Base-by-base conservation (phyloP, 1,140 invertebrate genomes). In the Batillaria attramentaria region DNA sequence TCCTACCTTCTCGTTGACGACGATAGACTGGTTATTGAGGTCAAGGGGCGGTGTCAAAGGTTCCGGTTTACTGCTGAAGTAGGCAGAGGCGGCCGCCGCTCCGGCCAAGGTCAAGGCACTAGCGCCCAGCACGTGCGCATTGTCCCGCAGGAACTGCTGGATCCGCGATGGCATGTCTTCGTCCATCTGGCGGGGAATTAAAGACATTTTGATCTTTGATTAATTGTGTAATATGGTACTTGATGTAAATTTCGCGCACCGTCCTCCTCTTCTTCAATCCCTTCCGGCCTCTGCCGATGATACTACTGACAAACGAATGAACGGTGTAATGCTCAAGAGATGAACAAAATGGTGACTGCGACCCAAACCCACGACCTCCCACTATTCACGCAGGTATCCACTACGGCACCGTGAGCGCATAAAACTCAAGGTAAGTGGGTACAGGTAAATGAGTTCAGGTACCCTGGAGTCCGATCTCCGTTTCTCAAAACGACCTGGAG, bases 81-180 rank as follows among this genome's bases (percentile, higher is more conserved):
- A 73, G 37, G 20, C 3, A 10, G 72, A 57, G 31, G 50, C 72
- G 28, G 50, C 72, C 46, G 46, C 20, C 3, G 50, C 72, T 28
- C 72, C 72, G 31, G 72, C 72, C 24, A 57, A 24, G 46, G 72
- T 73, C 24, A 57, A 24, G 46, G 46, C 72, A 3, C 46, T 50
- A 3, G 50, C 72, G 0, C 72, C 72, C 6, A 73, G 5, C 10
- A 73, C 10, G 10, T 50, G n/a, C 24, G 43, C n/a, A 50, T 73
- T 73, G 31, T 73, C 24, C 72, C 37, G 72, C 72, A 73, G 46
- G 46, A 73, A 39, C 72, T 57, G 28, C 72, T 57, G 46, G 3
- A 73, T 24, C 20, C 31, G 43, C 41, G 43, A 28, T 50, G 24
- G 0, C 0, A 33, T 18, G 28, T 37, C 31, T 6, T 73, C 72